Evolutionary conservation across 2,888 invertebrate genomes (phyloP).

Genomic region (Erebia epiphron): DNA sequence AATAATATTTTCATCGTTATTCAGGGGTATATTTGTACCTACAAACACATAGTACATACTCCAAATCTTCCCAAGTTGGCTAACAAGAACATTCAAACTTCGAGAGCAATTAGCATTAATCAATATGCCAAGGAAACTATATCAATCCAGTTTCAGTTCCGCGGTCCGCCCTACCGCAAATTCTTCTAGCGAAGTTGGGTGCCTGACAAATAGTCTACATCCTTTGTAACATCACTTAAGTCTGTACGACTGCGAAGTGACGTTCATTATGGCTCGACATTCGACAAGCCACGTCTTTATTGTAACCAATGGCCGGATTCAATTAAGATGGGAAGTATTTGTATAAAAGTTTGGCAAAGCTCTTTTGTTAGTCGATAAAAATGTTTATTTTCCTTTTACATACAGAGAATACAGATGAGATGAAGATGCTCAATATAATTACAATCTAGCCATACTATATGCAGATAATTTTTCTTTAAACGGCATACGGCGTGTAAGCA

Average conservation of each 20-base stretch:
- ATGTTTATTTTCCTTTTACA: background rate
- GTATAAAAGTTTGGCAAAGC: background rate
- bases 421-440: too few relatives aligned
- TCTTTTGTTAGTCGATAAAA: background rate
- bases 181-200: slow-evolving; percentile 32
- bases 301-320: slow-evolving; percentile 28
- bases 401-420: too few relatives aligned
- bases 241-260: slow-evolving; percentile 51
- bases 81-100: slow-evolving; percentile 21
- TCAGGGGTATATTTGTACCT: too few relatives aligned
- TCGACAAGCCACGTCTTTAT: slow-evolving; percentile 45
- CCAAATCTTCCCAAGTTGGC: background rate
- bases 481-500: too few relatives aligned
- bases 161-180: slow-evolving; percentile 23
- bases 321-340: slow-evolving; percentile 1
- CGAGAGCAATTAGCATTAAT: slow-evolving; percentile 20
- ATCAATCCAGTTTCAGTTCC: slow-evolving; percentile 32
- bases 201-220: slow-evolving; percentile 62
- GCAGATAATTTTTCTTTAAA: too few relatives aligned
- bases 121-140: slow-evolving; percentile 28
- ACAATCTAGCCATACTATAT: too few relatives aligned
- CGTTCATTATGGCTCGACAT: slow-evolving; percentile 47
- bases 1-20: too few relatives aligned
- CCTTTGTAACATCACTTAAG: slow-evolving; percentile 62
- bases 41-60: background rate